Percentiles rank a stretch among this genome's conserved stretches.
Conservation (phyloP, 2,888 invertebrate species). For the Opisthograptis luteolata region DNA sequence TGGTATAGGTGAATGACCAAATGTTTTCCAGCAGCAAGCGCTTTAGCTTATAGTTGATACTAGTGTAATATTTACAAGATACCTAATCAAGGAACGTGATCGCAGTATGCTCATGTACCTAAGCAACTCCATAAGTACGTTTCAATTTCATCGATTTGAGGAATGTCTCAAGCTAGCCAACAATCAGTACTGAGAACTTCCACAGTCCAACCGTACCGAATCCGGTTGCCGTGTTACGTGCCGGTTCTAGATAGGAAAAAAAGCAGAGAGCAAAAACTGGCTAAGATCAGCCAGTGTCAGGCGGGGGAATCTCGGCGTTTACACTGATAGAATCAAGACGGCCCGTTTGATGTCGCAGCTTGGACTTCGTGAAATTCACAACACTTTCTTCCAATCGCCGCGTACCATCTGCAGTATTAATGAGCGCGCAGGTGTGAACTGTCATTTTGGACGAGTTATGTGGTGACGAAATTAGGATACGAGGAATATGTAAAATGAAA, state of each 20-base stretch:
- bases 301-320: conserved; percentile 37
- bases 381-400: conserved; percentile 52
- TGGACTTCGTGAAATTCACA: conserved; percentile 42
- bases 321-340: conserved; percentile 35
- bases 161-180: conserved; percentile 30
- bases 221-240: conserved; percentile 41
- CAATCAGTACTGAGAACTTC: conserved; percentile 40
- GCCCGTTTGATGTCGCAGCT: conserved; percentile 46
- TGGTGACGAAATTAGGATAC: conserved; percentile 27
- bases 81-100: neutral
- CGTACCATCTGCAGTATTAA: conserved; percentile 54
- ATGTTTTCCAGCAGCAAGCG: no score
- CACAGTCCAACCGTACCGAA: conserved; percentile 22
- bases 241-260: conserved; percentile 31
- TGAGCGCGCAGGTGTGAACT: conserved; percentile 50
- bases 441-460: conserved; percentile 29
- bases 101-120: neutral
- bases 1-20: no score
- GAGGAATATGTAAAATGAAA: conserved; percentile 16
- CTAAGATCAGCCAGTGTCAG: conserved; percentile 37
- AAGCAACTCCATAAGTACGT: neutral
- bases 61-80: neutral
- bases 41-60: no score
- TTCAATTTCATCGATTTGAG: conserved; percentile 6
- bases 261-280: conserved; percentile 21